Base-by-base conservation (phyloP, 1,140 invertebrate species). In the Colletes gigas region DNA sequence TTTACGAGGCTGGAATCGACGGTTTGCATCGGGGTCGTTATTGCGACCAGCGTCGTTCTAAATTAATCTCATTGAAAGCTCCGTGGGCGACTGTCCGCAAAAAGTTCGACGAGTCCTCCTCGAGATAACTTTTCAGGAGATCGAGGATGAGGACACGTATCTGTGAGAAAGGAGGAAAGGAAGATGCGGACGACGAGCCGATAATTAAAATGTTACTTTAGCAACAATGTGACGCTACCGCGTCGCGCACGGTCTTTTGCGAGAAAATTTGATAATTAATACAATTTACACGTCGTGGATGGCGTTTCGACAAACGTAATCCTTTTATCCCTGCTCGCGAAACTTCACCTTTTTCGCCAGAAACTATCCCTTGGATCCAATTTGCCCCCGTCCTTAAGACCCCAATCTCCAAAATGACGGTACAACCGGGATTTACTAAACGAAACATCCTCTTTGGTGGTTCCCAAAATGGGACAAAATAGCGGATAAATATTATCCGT, bases 221-320 rank as follows among this genome's bases (percentile, higher is more conserved):
- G 15, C 47, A 78, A 78, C 59, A 50, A 71, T 71, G 44, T 30
- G 76, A 71, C 67, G 50, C 47, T 7, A 15, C 21, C 47, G 21
- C 47, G 50, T 63, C 54, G 59, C 47, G 21, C 8, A 1, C 6
- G 30, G 4, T 21, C 8, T 14, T 4, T 59, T n/a, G 6, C n/a
- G 14, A 14, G 39, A 47, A 78, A 72, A 30, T 72, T 78, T n/a
- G 39, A 69, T 78, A 72, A 78, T 72, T 78, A 72, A 78, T 78
- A 72, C 59, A 17, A 78, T 78, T 72, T 54, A 8, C 21, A 3
- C 52, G 50, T 47, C 17, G 44, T 39, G 47, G 9, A 10, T 7
- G 14, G 14, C 50, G n/a, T 65, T 69, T 72, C 69, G 77, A 72
- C 77, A 65, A 57, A 72, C 69, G 69, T 65, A 73, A 72, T 71